These are phyloP conservation scores for Spilarctia lutea DNA, from an alignment of 2,888 invertebrate species.

Conservation along the genomic window DNA sequence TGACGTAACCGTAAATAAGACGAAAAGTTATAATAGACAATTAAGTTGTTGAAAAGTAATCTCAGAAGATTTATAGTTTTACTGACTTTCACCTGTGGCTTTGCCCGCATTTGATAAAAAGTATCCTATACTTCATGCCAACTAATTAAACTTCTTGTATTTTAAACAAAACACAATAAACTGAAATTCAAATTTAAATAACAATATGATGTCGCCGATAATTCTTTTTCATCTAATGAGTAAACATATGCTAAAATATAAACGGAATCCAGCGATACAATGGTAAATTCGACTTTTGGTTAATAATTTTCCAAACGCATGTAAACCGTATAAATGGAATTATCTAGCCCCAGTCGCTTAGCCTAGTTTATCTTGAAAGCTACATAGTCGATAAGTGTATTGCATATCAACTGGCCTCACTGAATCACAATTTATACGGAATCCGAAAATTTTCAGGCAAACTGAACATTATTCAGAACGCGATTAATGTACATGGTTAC, in stretches of 20 bases:
- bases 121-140: too few species aligned
- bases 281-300: too few species aligned
- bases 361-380: slow-evolving; percentile 16
- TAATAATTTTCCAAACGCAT: too few species aligned
- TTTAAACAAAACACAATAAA: too few species aligned
- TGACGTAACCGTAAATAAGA: background rate
- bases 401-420: slow-evolving; percentile 74
- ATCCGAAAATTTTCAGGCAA: slow-evolving; percentile 76
- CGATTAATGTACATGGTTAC: slow-evolving; percentile 63
- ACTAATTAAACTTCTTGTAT: too few species aligned
- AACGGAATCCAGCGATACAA: too few species aligned
- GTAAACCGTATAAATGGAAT: slow-evolving; percentile 1
- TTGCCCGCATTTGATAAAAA: too few species aligned
- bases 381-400: slow-evolving; percentile 73
- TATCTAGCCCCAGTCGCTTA: slow-evolving; percentile 12
- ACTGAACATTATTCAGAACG: slow-evolving; percentile 75
- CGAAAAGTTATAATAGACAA: background rate
- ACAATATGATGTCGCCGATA: background rate
- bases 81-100: too few species aligned
- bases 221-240: too few species aligned
- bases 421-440: slow-evolving; percentile 83
- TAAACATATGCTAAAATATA: too few species aligned
- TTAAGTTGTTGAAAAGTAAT: background rate
- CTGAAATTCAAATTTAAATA: background rate
- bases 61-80: background rate